A percentile compares a stretch with the other conserved stretches of the same genome.
Conservation (phyloP, 2,888 invertebrate species). For the Oligia fasciuncula region DNA sequence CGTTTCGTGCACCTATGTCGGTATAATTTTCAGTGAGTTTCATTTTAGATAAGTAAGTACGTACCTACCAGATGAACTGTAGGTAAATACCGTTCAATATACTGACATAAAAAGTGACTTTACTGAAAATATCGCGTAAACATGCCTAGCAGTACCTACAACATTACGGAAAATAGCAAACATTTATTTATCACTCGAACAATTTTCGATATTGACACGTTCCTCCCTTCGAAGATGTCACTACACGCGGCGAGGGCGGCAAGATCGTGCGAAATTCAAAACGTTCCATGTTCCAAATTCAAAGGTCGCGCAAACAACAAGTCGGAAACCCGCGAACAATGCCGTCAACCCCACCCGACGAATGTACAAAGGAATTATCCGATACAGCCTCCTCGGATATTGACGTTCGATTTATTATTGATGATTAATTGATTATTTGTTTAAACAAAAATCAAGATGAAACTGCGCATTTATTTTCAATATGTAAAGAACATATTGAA, state of each 20-base stretch:
- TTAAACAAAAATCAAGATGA: no score
- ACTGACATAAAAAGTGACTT: neutral
- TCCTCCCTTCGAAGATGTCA: slow-evolving; percentile 62
- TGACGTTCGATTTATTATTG: slow-evolving; percentile 64
- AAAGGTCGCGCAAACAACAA: slow-evolving; percentile 75
- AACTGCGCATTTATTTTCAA: no score
- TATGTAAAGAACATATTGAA: no score
- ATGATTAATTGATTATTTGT: slow-evolving; percentile 34
- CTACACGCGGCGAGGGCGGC: slow-evolving; percentile 60
- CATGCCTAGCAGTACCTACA: neutral
- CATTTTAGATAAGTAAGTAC: no score
- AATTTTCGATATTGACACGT: slow-evolving; percentile 63
- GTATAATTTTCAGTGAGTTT: neutral
- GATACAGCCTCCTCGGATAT: slow-evolving; percentile 60
- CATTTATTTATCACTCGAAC: slow-evolving; percentile 54
- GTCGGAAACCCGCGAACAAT: slow-evolving; percentile 74
- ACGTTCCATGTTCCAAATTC: slow-evolving; percentile 73
- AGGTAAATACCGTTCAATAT: neutral
- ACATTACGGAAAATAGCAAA: slow-evolving; percentile 38
- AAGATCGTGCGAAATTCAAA: slow-evolving; percentile 72
- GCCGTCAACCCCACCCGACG: slow-evolving; percentile 71
- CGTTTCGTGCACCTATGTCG: neutral
- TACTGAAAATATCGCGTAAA: slow-evolving; percentile 2
- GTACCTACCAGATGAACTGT: neutral
- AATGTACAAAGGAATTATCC: slow-evolving; percentile 70